Evolutionary conservation across 2,113 vertebrate genomes (phyloP).

Genomic region (Smithornis capensis): DNA sequence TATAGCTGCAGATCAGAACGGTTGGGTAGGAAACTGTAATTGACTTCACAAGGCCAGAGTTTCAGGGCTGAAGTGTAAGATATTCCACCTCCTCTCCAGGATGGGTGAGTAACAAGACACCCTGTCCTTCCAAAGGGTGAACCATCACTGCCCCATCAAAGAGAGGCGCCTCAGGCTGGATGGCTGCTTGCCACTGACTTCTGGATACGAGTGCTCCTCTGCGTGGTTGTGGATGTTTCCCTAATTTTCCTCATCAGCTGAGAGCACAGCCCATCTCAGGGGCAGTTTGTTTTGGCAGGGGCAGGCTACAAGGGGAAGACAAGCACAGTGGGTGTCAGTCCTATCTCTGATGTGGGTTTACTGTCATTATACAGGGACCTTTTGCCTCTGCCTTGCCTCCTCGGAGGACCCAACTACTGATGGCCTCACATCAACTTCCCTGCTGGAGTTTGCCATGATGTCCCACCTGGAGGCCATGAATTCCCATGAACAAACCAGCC

Average conservation of each 20-base stretch:
- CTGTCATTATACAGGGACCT: constrained; percentile 59
- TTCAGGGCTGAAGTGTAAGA: not conserved
- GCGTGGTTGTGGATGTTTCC: not conserved
- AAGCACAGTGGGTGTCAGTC: not conserved
- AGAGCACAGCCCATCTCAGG: not conserved
- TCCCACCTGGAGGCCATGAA: constrained; percentile 67
- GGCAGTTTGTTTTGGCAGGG: not conserved
- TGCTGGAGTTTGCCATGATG: constrained; percentile 66
- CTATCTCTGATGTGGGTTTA: not conserved
- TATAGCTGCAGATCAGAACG: not conserved
- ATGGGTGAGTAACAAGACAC: not conserved
- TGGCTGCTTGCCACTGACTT: not conserved
- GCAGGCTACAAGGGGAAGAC: not conserved
- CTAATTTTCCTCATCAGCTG: not conserved
- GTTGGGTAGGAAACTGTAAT: not conserved
- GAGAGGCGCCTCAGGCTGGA: not conserved
- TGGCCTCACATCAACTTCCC: constrained; percentile 79
- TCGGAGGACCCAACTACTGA: constrained; percentile 56
- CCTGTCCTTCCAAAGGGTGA: not conserved
- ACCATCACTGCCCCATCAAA: not conserved
- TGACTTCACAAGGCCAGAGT: not conserved
- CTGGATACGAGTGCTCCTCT: not conserved
- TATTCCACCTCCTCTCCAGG: not conserved
- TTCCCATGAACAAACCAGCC: constrained; percentile 44
- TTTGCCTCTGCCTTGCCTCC: constrained; percentile 49